Conservation (phyloP, 2,113 vertebrate genomes). For the Archocentrus centrarchus region DNA sequence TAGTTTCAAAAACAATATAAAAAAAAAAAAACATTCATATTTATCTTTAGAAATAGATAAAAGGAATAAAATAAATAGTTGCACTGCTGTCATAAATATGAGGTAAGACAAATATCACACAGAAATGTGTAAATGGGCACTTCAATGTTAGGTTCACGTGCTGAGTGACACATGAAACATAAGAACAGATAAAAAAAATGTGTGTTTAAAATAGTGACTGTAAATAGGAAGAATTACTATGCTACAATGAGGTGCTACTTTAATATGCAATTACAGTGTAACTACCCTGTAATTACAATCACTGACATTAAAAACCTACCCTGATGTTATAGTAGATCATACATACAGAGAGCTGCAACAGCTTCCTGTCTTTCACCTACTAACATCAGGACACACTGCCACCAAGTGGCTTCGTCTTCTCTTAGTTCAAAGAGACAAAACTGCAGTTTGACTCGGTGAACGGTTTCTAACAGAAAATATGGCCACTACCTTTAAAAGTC, state of each 20-base stretch:
- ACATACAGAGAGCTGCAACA: neutral
- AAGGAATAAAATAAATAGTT: constrained; percentile 61
- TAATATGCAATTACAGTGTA: neutral
- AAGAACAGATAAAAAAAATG: neutral
- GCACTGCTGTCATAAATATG: constrained; percentile 53
- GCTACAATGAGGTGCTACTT: constrained; percentile 41
- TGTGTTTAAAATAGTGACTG: constrained; percentile 25
- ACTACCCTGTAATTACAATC: neutral
- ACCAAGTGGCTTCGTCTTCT: constrained; percentile 54
- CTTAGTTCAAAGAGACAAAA: neutral
- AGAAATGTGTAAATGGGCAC: constrained; percentile 31
- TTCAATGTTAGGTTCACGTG: constrained; percentile 17
- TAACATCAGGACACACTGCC: constrained; percentile 48
- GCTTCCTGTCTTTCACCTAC: neutral
- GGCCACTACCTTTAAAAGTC: constrained; percentile 19
- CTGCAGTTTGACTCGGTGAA: constrained; percentile 2
- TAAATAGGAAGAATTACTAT: constrained; percentile 49
- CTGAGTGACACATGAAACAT: neutral
- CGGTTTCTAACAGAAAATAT: neutral
- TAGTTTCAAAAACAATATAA: constrained; percentile 18
- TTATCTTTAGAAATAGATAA: constrained; percentile 33
- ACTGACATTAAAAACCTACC: neutral
- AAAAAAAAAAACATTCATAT: constrained; percentile 21
- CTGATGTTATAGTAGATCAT: neutral
- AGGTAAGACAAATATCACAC: constrained; percentile 61